A percentile compares a stretch with the other conserved stretches of the same genome.
Evolutionary conservation across 2,888 invertebrate genomes (phyloP).

Genomic region (Callinectes sapidus): DNA sequence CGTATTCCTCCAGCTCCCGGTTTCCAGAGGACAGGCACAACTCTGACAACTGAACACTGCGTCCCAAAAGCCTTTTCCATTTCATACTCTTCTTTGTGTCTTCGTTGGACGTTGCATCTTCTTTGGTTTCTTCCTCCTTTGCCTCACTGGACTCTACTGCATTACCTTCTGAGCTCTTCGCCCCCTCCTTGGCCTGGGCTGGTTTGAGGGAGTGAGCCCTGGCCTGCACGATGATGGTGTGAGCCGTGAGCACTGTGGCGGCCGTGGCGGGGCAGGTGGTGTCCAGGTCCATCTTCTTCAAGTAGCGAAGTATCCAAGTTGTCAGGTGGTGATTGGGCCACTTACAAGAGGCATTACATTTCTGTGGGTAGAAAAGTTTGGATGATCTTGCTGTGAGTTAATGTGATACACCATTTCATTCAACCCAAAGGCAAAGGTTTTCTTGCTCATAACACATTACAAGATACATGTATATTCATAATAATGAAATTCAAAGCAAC

Average conservation of each 20-base stretch:
- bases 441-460: no score
- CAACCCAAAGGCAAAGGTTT: not conserved
- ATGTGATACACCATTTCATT: not conserved
- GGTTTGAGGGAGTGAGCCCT: not conserved
- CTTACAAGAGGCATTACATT: not conserved
- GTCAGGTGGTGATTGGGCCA: constrained; percentile 30
- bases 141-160: not conserved
- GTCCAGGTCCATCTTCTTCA: constrained; percentile 53
- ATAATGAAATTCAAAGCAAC: no score
- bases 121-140: not conserved
- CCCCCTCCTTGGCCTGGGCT: not conserved
- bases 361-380: not conserved
- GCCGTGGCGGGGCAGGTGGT: constrained; percentile 48
- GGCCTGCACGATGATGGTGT: constrained; percentile 49
- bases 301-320: constrained; percentile 38
- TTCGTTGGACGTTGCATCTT: not conserved
- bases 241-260: constrained; percentile 51
- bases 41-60: constrained; percentile 42
- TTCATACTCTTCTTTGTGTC: constrained; percentile 17
- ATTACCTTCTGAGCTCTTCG: not conserved
- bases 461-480: no score
- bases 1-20: constrained; percentile 48
- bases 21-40: constrained; percentile 52
- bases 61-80: constrained; percentile 50
- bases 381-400: not conserved